phyloP scores from a whole-genome alignment of 2,797 vertebrate species.

The Spatula clypeata region DNA sequence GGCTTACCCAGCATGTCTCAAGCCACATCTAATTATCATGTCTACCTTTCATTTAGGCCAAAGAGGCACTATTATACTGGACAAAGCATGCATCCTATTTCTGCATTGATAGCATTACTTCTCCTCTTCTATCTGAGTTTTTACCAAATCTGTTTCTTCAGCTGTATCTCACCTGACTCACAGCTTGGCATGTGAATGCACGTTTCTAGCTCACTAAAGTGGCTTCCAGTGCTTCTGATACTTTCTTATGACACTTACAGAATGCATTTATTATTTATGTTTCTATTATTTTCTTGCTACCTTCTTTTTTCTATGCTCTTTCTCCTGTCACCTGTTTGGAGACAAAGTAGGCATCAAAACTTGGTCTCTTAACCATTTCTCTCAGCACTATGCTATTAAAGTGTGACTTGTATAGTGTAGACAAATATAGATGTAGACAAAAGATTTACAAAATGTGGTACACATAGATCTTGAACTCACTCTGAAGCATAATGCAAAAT shows the following conservation, averaged over 20 bases:
- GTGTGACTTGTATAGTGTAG: not conserved
- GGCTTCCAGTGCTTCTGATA: not conserved
- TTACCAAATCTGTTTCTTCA: not conserved
- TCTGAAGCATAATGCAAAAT: not conserved
- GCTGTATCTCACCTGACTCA: not conserved
- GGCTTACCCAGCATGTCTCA: not conserved
- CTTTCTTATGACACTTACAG: not conserved
- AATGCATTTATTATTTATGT: not conserved
- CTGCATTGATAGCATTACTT: not conserved
- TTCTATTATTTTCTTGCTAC: not conserved
- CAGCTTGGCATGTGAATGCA: not conserved
- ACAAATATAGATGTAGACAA: not conserved
- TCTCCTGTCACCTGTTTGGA: not conserved
- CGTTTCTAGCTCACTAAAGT: not conserved
- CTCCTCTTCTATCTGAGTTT: not conserved
- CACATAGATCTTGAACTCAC: not conserved
- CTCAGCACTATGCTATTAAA: not conserved
- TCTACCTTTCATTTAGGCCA: not conserved
- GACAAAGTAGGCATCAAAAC: rapidly evolving
- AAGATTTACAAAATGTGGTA: not conserved
- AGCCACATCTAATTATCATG: not conserved
- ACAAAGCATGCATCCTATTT: not conserved
- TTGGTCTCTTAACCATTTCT: not conserved
- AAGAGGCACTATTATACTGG: not conserved
- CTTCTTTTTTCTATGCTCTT: not conserved